A percentile compares a stretch with the other conserved stretches of the same genome.
Conservation (phyloP, 2,888 invertebrate species). For the Leucophenga montana region DNA sequence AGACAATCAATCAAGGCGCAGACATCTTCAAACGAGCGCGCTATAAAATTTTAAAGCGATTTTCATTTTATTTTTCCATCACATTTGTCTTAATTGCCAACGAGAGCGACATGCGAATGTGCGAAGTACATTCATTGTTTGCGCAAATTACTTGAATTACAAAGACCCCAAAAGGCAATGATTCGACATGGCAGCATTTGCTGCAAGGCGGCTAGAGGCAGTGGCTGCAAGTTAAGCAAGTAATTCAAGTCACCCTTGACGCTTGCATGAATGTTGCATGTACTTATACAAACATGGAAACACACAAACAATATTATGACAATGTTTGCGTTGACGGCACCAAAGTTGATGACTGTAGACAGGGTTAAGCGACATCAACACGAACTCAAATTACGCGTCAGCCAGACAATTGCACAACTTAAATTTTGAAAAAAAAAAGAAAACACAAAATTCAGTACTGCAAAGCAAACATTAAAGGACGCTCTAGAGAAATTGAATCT, state of each 20-base stretch:
- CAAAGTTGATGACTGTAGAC: background rate
- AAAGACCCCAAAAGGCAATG: constrained; percentile 2
- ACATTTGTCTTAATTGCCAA: no score
- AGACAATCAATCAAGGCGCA: no score
- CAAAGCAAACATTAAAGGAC: background rate
- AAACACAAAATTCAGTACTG: background rate
- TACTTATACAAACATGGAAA: background rate
- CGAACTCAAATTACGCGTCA: constrained; percentile 1
- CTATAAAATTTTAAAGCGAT: no score
- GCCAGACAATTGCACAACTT: background rate
- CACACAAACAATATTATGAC: background rate
- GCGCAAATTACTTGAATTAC: constrained; percentile 1
- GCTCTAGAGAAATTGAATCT: background rate
- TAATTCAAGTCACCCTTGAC: constrained; percentile 8
- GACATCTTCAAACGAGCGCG: no score
- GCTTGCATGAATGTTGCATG: background rate
- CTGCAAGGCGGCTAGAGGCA: background rate
- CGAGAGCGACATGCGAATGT: no score
- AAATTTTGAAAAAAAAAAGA: background rate
- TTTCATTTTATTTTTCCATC: no score
- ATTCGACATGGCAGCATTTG: background rate
- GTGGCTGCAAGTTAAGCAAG: background rate
- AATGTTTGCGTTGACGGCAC: background rate
- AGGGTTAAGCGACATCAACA: constrained; percentile 7
- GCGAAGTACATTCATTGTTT: no score